A percentile compares a stretch with the other conserved stretches of the same genome.
Conservation (phyloP, 2,888 invertebrate genomes). For the Thera obeliscata region DNA sequence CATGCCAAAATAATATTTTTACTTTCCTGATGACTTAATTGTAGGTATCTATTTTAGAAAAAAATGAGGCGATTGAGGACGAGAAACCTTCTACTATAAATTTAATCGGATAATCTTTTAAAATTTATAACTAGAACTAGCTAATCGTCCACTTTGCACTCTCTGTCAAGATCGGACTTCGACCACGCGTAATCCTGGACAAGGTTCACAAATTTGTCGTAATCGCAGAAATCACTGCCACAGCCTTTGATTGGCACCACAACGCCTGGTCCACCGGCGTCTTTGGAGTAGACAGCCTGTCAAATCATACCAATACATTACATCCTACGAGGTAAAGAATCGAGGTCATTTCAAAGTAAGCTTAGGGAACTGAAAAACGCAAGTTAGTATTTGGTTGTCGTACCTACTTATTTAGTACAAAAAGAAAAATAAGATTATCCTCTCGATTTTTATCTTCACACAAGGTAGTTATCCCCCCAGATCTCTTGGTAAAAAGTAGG, state of each 20-base stretch:
- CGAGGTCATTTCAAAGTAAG: background rate
- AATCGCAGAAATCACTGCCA: conserved; percentile 73
- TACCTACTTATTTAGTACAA: too few species aligned
- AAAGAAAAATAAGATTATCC: too few species aligned
- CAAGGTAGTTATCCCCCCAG: too few species aligned
- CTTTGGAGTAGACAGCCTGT: conserved; percentile 78
- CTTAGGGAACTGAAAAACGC: background rate
- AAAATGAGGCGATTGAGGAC: too few species aligned
- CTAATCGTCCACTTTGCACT: conserved; percentile 45
- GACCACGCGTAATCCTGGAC: conserved; percentile 59
- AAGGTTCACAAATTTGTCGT: conserved; percentile 73
- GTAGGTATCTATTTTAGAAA: too few species aligned
- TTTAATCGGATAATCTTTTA: background rate
- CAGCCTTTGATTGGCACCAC: conserved; percentile 76
- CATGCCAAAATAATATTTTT: background rate
- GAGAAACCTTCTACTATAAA: too few species aligned
- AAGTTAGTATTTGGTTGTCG: background rate
- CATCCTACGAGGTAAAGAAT: background rate
- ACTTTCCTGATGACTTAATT: background rate
- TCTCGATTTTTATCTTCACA: too few species aligned
- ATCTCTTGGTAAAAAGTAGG: too few species aligned
- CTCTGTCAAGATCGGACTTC: conserved; percentile 51
- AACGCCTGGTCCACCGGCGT: conserved; percentile 65
- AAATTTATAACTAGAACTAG: conserved; percentile 3
- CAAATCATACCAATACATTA: conserved; percentile 21